Percentiles rank a stretch among this genome's conserved stretches.
Conservation (phyloP, 2,888 invertebrate genomes). For the Ischnura elegans region DNA sequence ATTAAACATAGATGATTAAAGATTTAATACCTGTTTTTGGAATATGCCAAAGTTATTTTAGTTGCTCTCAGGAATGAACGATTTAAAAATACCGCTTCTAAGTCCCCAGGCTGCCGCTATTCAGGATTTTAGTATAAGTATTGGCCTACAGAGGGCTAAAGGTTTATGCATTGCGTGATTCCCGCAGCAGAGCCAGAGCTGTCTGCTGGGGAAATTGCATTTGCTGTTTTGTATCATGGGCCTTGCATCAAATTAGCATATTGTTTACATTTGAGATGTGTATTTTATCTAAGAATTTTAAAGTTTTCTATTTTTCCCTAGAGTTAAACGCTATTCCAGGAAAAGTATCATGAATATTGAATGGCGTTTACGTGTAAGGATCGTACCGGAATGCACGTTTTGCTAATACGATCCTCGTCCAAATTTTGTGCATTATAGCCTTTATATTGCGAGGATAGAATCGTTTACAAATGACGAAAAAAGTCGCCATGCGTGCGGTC, state of each 20-base stretch:
- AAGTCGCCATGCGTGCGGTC: slow-evolving; percentile 81
- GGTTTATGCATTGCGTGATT: background rate
- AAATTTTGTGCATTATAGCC: background rate
- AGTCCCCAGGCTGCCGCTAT: background rate
- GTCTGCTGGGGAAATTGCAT: background rate
- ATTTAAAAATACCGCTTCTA: background rate
- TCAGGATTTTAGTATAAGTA: background rate
- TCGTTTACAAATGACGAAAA: slow-evolving; percentile 70
- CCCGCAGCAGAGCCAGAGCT: background rate
- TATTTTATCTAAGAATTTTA: background rate
- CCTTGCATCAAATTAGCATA: background rate
- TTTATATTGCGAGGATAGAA: background rate
- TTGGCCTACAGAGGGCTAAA: background rate
- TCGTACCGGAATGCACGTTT: background rate
- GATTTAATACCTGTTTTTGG: background rate
- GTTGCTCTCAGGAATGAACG: background rate
- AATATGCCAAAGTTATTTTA: background rate
- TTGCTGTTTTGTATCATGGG: background rate
- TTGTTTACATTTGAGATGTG: background rate
- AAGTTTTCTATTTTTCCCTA: background rate
- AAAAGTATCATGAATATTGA: slow-evolving; percentile 4
- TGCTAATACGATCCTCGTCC: background rate
- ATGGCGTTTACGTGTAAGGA: background rate
- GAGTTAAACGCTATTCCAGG: background rate
- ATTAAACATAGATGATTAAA: background rate